Base-by-base conservation (phyloP, 2,113 vertebrate genomes). In the Dasyprocta punctata region DNA sequence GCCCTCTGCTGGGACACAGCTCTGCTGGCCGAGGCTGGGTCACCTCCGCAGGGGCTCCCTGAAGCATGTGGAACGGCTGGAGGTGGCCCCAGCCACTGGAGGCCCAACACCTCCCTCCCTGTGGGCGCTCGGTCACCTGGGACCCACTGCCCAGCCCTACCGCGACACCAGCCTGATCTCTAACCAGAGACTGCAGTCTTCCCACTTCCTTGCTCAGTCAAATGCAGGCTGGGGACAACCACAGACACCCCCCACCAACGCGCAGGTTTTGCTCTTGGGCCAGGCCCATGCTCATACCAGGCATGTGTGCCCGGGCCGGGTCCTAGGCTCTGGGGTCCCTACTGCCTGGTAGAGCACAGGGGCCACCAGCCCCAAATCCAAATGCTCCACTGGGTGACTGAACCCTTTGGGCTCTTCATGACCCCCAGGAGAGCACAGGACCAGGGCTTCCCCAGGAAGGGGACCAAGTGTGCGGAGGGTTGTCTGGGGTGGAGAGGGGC, bases 221-320 rank as follows among this genome's bases (percentile, higher is more conserved):
- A 47, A 44, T 28, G 11, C 3, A 13, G 11, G 73, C 5, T 5
- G 11, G 22, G 65, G 44, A 4, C 33, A 5, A 10, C 12, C 8
- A 30, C 36, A 13, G 52, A 17, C 30, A 26, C 3, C 33, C 4
- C 26, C 75, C 26, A 16, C 30, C 26, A 7, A 13, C 22, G 26
- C 4, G 14, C 26, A 49, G 44, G 6, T 49, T 19, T 41, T 12
- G 1, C 41, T 47, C 73, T 16, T 3, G 36, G 33, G n/a, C 13
- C 26, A 60, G 71, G 19, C 30, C 26, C 56, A 0, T 1, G 3
- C 9, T 7, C 41, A 41, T 1, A 20, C 73, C 10, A 28, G n/a
- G 12, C 8, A 24, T 0, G 0, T 1, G 9, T 7, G 24, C 52
- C 2, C 2, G 0, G 3, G 28, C 13, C 0, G 9, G 56, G 44